Percentiles rank a stretch among this genome's conserved stretches.
Evolutionary conservation across 2,797 vertebrate species (phyloP).

Genomic region (Microhierax caerulescens): DNA sequence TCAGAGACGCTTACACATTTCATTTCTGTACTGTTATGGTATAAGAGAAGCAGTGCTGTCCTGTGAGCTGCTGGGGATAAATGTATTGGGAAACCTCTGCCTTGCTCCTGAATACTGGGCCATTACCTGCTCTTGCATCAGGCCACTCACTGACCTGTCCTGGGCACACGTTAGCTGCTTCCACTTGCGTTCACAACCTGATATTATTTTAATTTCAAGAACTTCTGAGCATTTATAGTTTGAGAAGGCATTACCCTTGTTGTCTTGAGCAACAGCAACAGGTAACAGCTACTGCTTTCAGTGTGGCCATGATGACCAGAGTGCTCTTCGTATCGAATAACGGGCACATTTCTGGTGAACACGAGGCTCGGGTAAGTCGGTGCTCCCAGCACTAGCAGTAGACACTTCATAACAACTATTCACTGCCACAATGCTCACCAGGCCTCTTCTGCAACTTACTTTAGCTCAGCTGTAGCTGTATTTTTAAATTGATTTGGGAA

Average conservation of each 20-base stretch:
- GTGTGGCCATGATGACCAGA: neutral
- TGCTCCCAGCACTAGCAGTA: no score
- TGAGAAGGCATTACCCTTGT: neutral
- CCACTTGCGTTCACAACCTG: neutral
- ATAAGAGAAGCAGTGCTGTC: neutral
- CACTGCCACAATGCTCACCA: accelerated
- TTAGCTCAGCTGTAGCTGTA: neutral
- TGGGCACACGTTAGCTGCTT: neutral
- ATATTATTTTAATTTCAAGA: neutral
- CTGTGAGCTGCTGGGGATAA: neutral
- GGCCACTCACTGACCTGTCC: neutral
- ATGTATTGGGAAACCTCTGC: neutral
- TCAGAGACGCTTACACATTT: neutral
- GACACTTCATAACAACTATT: neutral
- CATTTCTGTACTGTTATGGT: neutral
- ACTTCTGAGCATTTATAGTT: neutral
- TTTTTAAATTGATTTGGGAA: neutral
- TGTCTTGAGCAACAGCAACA: neutral
- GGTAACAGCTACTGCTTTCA: neutral
- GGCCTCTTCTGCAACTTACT: neutral
- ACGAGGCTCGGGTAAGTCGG: no score
- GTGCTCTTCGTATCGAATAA: neutral
- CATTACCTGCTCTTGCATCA: neutral
- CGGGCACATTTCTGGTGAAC: neutral
- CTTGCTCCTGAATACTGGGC: neutral